A percentile compares a stretch with the other conserved stretches of the same genome.
Evolutionary conservation across 2,797 vertebrate species (phyloP).

Genomic region (Macrochelys suwanniensis): DNA sequence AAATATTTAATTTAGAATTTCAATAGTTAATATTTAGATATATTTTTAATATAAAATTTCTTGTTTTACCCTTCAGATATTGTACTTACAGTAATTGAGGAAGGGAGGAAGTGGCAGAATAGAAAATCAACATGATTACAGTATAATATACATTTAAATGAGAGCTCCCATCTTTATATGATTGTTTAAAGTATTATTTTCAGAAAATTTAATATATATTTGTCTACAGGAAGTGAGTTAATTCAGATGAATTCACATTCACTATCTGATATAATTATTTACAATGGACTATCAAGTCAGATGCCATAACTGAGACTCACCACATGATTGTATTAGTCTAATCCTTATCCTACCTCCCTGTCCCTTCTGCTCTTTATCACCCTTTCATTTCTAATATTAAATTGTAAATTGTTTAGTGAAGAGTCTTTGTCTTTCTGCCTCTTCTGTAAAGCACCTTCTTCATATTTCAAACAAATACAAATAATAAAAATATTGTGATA

Average conservation of each 20-base stretch:
- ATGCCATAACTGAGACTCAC: background rate
- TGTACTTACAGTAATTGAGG: background rate
- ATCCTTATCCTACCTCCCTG: accelerated
- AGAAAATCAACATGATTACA: background rate
- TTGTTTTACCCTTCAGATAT: background rate
- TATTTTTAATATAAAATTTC: background rate
- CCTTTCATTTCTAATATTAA: background rate
- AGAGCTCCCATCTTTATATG: background rate
- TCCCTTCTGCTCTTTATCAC: background rate
- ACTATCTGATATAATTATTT: background rate
- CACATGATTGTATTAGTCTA: background rate
- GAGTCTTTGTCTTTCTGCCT: background rate
- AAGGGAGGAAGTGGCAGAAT: background rate
- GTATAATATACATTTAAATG: background rate
- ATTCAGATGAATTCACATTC: accelerated
- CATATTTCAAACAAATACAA: background rate
- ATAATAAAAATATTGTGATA: background rate
- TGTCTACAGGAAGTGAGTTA: background rate
- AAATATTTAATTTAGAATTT: background rate
- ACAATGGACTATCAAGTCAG: background rate
- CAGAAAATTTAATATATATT: background rate
- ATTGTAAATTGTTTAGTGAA: background rate
- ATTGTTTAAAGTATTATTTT: background rate
- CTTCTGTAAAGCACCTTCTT: background rate
- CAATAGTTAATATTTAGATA: background rate